Base-by-base conservation (phyloP, 1,140 invertebrate species). In the Drosophila aff. region DNA sequence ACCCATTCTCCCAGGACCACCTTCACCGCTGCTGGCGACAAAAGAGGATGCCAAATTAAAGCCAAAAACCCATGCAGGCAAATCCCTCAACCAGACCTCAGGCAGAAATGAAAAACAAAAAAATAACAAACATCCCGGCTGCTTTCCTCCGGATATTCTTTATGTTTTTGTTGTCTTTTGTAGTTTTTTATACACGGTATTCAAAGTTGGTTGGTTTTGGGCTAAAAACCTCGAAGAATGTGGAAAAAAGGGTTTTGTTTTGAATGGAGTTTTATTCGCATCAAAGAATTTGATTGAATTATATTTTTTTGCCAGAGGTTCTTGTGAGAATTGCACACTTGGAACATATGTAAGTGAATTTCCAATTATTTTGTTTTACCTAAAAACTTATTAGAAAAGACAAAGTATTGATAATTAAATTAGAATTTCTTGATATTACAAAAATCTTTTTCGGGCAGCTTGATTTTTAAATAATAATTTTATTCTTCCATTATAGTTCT, bases 41-140 rank as follows among this genome's bases (percentile, higher is more conserved):
- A 82, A 65, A 79, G 71, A 72, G 67, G 84, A 89, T 89, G 73
- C 76, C 76, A 79, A 79, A 89, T 89, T 89, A 84, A 89, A 89
- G 81, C 81, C 73, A 83, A 77, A 82, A 86, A 87, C 84, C 71
- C 84, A 86, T 86, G 84, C 84, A 89, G 81, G 65, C 81, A 90
- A 89, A 89, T 90, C 84, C 85, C 84, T 84, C 76, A 81, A 67
- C 79, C 82, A 79, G 68, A 78, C 66, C 76, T 73, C 71, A 61
- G 50, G 55, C 67, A 64, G 62, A 49, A 80, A 66, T 66, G 64
- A 66, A 69, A 68, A 78, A 60, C 15, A 53, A 41, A 73, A 44
- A 76, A 82, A 68, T 46, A 79, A 67, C 49, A 69, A 58, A 77
- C 41, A 65, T 63, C 65, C 61, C 31, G 40, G 36, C 40, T 46